phyloP scores from a whole-genome alignment of 2,888 invertebrate genomes.

The Neocrepidodera transversa region DNA sequence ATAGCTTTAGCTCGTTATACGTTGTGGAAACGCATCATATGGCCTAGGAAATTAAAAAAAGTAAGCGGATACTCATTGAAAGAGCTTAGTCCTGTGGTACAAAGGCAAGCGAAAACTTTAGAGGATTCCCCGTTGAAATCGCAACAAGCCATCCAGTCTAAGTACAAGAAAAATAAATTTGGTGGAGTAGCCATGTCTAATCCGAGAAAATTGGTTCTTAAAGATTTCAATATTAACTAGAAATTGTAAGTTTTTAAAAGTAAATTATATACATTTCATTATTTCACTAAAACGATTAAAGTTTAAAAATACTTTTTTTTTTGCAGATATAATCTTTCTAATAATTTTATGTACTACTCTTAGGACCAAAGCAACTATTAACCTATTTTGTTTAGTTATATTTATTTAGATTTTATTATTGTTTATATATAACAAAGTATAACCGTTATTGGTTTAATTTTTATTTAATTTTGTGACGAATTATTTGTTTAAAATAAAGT shows the following conservation, averaged over 20 bases:
- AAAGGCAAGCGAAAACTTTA: constrained; percentile 62
- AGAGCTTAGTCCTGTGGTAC: constrained; percentile 63
- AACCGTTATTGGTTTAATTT: too few species aligned
- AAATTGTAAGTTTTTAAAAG: neutral
- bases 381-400: too few species aligned
- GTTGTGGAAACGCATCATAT: constrained; percentile 53
- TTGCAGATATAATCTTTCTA: too few species aligned
- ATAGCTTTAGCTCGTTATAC: constrained; percentile 51
- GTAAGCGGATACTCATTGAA: constrained; percentile 62
- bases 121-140: constrained; percentile 59
- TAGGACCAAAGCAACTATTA: too few species aligned
- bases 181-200: constrained; percentile 48
- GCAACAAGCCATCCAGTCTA: constrained; percentile 65
- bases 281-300: too few species aligned
- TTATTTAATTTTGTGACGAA: too few species aligned
- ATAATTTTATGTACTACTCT: too few species aligned
- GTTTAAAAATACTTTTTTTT: too few species aligned
- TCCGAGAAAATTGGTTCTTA: constrained; percentile 43
- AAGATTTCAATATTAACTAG: constrained; percentile 33
- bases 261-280: too few species aligned
- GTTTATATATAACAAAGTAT: too few species aligned
- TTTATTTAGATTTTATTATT: too few species aligned
- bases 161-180: constrained; percentile 61
- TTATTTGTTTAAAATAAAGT: too few species aligned
- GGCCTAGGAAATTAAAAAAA: constrained; percentile 58